Evolutionary conservation across 2,888 invertebrate genomes (phyloP).

Genomic region (Ctenicera cuprea): DNA sequence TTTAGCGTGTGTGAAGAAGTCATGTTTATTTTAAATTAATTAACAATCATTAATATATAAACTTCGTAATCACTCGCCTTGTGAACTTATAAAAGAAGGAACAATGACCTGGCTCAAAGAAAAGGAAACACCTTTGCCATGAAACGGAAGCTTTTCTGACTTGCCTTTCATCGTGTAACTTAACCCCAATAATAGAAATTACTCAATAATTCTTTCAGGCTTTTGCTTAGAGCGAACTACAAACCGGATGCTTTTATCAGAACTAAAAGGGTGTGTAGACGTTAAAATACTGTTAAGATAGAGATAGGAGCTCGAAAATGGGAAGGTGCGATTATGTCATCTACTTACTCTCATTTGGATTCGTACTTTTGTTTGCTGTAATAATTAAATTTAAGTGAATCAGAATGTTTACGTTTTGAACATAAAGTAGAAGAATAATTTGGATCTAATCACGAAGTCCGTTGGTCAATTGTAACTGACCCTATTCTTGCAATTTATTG

Average conservation of each 20-base stretch:
- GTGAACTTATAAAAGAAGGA: too few species aligned
- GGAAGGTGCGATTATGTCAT: constrained; percentile 24
- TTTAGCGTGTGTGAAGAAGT: too few species aligned
- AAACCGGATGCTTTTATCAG: constrained; percentile 53
- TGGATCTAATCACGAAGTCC: not conserved
- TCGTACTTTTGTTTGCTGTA: not conserved
- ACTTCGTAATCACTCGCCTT: too few species aligned
- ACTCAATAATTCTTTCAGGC: constrained; percentile 34
- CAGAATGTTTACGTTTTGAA: not conserved
- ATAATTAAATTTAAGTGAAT: not conserved
- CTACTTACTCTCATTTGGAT: not conserved
- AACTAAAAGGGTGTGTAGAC: constrained; percentile 40
- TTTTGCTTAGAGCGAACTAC: constrained; percentile 29
- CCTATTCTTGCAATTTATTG: constrained; percentile 10
- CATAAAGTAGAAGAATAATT: too few species aligned
- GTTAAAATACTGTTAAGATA: constrained; percentile 35
- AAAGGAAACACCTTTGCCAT: not conserved
- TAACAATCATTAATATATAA: too few species aligned
- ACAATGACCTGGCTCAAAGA: too few species aligned
- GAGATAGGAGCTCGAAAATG: constrained; percentile 19
- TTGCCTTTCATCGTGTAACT: constrained; percentile 15
- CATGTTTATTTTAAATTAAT: too few species aligned
- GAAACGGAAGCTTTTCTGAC: constrained; percentile 18
- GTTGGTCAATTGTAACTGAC: constrained; percentile 1
- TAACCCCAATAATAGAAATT: constrained; percentile 37